Evolutionary conservation across 2,113 vertebrate genomes (phyloP), one percentile per base, ranked within the genome.

Genomic region (Pomatorhinus ruficollis): DNA sequence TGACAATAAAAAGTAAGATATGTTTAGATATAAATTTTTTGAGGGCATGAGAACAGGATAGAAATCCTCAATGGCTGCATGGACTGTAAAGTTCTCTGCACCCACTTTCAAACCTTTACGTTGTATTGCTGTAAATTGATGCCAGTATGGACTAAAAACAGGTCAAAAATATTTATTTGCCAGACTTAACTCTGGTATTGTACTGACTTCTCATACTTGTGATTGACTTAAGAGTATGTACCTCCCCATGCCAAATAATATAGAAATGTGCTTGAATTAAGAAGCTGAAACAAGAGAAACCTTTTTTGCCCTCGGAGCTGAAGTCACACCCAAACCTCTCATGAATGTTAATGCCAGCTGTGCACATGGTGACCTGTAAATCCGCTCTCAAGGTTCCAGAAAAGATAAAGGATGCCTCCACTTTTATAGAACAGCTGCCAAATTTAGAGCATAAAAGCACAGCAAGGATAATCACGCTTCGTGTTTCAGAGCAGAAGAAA

Each of bases 321-420:
- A 95, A 92, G 93, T 95, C 93, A 89, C 77, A 96, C 88, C 88
- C 91, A 96, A 83, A 71, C 66, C 80, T 82, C 83, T 98, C 96
- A 87, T 97, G 94, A 95, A 82, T 89, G 66, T 82, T 95, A 95
- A 97, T 96, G 83, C 81, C 52, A 76, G 87, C 82, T 95, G 89
- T 94, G 95, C 94, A 77, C 56, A 71, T 15, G 33, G 93, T 4
- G 10, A 65, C 87, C 87, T 83, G 64, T 88, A 94, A 97, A 69
- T 81, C 71, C 77, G 25, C 52, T 70, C 90, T 74, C 68, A 88
- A 50, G 76, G 45, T 57, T 92, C 80, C 33, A 66, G 81, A 20
- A 89, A 69, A 86, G 77, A 60, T 24, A 80, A 76, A 53, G 9
- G n/a, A 75, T 59, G 44, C 14, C 23, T 65, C 45, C 22, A 20